Percentiles rank a stretch among this genome's conserved stretches.
These are phyloP conservation scores for Buathra laborator DNA, from an alignment of 2,888 invertebrate species.

Conservation along the genomic window DNA sequence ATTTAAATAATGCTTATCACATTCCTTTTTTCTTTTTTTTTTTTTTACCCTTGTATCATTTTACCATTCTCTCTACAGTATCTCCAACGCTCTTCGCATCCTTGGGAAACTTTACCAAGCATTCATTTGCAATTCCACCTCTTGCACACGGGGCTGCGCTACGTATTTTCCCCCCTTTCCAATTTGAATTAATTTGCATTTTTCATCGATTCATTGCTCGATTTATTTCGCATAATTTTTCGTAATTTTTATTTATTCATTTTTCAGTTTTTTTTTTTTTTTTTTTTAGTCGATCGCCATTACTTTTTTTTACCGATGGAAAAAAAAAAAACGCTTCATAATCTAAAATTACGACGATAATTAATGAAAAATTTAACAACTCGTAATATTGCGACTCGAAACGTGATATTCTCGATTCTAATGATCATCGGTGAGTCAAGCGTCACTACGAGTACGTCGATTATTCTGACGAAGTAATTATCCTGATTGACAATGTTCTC, in stretches of 20 bases:
- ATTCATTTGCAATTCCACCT: conserved; percentile 56
- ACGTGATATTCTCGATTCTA: too few species aligned
- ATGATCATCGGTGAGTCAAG: too few species aligned
- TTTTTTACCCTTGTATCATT: conserved; percentile 30
- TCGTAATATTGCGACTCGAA: too few species aligned
- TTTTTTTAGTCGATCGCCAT: not conserved
- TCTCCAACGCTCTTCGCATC: not conserved
- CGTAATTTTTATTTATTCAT: not conserved
- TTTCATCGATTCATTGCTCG: conserved; percentile 40
- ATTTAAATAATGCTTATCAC: conserved; percentile 78
- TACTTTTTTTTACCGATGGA: not conserved
- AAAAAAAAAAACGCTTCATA: too few species aligned
- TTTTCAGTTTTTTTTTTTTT: not conserved
- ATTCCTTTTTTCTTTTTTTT: conserved; percentile 68
- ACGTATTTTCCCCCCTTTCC: conserved; percentile 1
- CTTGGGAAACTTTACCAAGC: conserved; percentile 1
- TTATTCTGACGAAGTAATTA: conserved; percentile 17
- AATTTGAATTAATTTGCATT: conserved; percentile 50
- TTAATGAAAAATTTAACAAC: not conserved
- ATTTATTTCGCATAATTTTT: conserved; percentile 32
- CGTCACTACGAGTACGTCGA: not conserved
- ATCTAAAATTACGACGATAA: not conserved
- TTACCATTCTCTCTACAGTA: not conserved
- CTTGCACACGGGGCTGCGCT: conserved; percentile 4
- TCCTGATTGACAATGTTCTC: not conserved